Base-by-base conservation (phyloP, 2,113 vertebrate genomes). In the Alectura lathami region DNA sequence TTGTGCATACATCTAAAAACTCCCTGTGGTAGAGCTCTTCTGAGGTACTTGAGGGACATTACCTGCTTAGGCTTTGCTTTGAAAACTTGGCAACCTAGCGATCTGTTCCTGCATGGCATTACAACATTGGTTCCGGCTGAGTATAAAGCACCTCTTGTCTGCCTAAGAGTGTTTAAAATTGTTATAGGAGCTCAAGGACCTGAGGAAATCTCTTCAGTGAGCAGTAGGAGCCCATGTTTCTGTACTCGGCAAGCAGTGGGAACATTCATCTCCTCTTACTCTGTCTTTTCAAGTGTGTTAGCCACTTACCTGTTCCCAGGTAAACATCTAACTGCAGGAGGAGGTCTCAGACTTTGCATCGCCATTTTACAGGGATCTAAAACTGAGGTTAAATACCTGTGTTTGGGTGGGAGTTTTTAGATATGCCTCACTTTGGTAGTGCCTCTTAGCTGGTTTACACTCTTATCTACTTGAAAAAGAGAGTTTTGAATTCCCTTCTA, bases 1-100 rank as follows among this genome's bases (percentile, higher is more conserved):
- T 17, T 95, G 17, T 53, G 15, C 0, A 0, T 54, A 2, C 5
- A 74, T 57, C 6, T 12, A 8, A 70, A 30, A 70, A 30, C 7
- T 56, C 6, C 5, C 0, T 17, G 36, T 51, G 4, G 45, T 53
- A 10, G 8, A n/a, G 36, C 76, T 16, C 16, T 54, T 1, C 16
- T 27, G 38, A 80, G 4, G 10, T 86, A 7, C 59, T 84, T 77
- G 34, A 76, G 76, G 53, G 23, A 51, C 7, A 53, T 4, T n/a
- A 30, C 64, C 16, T 80, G 8, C 20, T 56, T n/a, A 22, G 27
- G 15, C 27, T 70, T 69, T 87, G 32, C 13, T 80, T 77, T 47
- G 29, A 54, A 57, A 60, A 26, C 13, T 38, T 86, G 29, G 15
- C 8, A 64, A 5, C 22, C 73, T 64, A 48, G 36, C 73, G 32